Evolutionary conservation across 2,113 vertebrate species (phyloP).

Genomic region (Sapayoa aenigma): DNA sequence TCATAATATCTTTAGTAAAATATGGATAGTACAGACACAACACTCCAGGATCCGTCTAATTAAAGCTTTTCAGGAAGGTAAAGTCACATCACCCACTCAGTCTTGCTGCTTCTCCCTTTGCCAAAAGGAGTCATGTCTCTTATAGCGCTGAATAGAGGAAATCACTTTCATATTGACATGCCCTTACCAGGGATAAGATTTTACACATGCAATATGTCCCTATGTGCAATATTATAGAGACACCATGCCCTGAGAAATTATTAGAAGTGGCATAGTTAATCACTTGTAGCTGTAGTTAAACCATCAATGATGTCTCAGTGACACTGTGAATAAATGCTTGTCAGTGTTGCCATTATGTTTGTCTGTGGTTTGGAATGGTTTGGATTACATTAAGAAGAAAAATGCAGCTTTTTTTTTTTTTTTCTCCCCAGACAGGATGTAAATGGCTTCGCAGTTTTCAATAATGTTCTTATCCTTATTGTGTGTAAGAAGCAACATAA

Average conservation of each 20-base stretch:
- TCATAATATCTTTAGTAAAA: background rate
- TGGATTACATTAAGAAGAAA: constrained; percentile 7
- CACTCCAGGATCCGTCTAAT: background rate
- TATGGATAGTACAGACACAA: background rate
- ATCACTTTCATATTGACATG: background rate
- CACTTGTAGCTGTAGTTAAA: background rate
- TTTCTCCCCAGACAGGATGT: background rate
- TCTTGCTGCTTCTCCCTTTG: background rate
- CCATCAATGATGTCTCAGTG: background rate
- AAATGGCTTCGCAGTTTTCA: constrained; percentile 27
- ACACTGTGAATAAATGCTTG: background rate
- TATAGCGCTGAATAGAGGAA: background rate
- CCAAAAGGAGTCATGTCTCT: background rate
- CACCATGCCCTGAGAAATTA: background rate
- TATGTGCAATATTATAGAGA: background rate
- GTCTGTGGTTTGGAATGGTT: background rate
- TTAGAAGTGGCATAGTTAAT: background rate
- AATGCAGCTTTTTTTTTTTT: background rate
- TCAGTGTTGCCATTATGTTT: constrained; percentile 1
- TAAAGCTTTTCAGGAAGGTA: background rate
- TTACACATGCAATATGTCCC: background rate
- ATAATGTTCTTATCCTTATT: background rate
- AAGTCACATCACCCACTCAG: background rate
- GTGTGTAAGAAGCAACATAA: background rate
- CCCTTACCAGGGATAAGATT: background rate